A percentile compares a stretch with the other conserved stretches of the same genome.
Evolutionary conservation across 2,797 vertebrate species (phyloP).

Genomic region (Hoplostethus atlanticus): DNA sequence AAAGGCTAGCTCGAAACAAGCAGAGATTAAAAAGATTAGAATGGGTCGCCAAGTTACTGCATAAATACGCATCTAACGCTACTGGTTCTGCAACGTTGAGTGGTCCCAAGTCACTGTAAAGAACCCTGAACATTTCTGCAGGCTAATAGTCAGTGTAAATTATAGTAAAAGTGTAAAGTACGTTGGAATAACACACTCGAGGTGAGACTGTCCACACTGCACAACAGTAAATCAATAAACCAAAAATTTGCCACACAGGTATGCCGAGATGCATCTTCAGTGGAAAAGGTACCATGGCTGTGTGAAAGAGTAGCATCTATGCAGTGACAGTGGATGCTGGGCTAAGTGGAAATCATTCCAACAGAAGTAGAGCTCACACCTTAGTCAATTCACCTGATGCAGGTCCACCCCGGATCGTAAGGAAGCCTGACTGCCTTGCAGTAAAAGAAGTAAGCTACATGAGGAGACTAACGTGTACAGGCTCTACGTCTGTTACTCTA

Average conservation of each 20-base stretch:
- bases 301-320: too few relatives aligned
- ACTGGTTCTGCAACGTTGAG: not conserved
- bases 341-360: too few relatives aligned
- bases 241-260: not conserved
- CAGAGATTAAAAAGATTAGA: not conserved
- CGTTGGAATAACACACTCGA: not conserved
- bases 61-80: not conserved
- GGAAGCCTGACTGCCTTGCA: too few relatives aligned
- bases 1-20: not conserved
- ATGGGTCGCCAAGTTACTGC: not conserved
- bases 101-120: not conserved
- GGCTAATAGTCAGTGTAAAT: not conserved
- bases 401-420: too few relatives aligned
- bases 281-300: not conserved
- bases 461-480: too few relatives aligned
- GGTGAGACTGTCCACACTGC: not conserved
- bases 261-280: not conserved
- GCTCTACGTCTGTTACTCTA: not conserved
- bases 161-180: not conserved
- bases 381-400: too few relatives aligned
- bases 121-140: too few relatives aligned
- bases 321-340: too few relatives aligned
- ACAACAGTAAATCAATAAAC: not conserved
- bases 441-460: too few relatives aligned
- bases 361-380: too few relatives aligned